Percentiles rank a stretch among this genome's conserved stretches.
Evolutionary conservation across 2,797 vertebrate genomes (phyloP).

Genomic region (Melanotaenia nigrans): DNA sequence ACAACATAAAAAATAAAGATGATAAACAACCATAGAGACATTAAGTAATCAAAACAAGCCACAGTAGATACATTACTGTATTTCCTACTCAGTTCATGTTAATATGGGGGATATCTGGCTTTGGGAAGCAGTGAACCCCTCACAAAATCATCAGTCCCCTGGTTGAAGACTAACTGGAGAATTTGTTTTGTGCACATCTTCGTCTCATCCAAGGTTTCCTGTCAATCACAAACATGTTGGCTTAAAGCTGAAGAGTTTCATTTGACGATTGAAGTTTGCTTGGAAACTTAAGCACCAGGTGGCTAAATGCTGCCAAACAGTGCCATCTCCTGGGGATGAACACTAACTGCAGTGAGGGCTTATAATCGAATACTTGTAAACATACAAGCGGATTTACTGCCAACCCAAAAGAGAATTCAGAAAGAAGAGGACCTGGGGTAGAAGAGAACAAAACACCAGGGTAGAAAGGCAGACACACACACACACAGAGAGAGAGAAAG

Average conservation of each 20-base stretch:
- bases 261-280: constrained; percentile 39
- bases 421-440: constrained; percentile 56
- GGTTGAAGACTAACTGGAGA: not conserved
- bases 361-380: constrained; percentile 44
- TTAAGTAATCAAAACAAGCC: not conserved
- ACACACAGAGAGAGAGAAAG: too few relatives aligned
- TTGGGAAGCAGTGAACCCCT: not conserved
- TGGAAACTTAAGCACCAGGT: constrained; percentile 7
- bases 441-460: constrained; percentile 11
- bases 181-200: not conserved
- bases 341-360: constrained; percentile 43
- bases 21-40: not conserved
- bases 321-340: constrained; percentile 73
- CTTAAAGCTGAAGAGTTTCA: constrained; percentile 33
- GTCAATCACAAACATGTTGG: constrained; percentile 20
- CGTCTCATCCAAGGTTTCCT: not conserved
- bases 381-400: constrained; percentile 52
- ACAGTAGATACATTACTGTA: not conserved
- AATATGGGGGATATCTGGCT: not conserved
- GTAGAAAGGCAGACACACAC: constrained; percentile 17
- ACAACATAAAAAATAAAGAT: not conserved
- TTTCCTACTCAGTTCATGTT: not conserved
- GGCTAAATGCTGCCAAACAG: constrained; percentile 60
- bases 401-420: constrained; percentile 47
- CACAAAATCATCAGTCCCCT: constrained; percentile 6